Conservation (phyloP, 2,113 vertebrate species). For the Microcebus ravelobensis region DNA sequence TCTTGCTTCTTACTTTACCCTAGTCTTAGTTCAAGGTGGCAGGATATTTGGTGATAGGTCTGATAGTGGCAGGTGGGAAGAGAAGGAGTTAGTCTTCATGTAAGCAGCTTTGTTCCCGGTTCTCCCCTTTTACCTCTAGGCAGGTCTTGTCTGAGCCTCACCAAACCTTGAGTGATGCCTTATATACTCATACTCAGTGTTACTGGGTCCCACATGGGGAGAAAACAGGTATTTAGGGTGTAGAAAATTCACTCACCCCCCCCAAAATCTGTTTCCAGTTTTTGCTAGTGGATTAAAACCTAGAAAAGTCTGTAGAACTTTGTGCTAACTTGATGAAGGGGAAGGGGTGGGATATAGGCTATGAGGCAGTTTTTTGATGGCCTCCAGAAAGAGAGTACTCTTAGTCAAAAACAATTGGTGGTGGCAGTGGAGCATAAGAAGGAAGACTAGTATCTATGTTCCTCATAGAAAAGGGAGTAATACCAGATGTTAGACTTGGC, state of each 20-base stretch:
- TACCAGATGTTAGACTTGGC: background rate
- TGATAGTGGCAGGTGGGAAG: background rate
- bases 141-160: background rate
- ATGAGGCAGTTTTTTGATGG: background rate
- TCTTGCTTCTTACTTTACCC: background rate
- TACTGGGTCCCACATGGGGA: background rate
- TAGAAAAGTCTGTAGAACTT: background rate
- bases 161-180: background rate
- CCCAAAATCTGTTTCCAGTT: background rate
- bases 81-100: background rate
- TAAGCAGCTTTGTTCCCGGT: background rate
- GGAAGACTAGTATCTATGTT: background rate
- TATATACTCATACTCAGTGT: background rate
- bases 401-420: background rate
- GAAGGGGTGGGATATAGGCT: background rate
- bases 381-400: background rate
- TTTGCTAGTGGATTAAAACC: conserved; percentile 25
- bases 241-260: background rate
- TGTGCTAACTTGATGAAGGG: background rate
- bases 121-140: background rate
- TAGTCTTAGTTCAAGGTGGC: background rate
- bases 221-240: background rate
- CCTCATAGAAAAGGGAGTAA: conserved; percentile 6
- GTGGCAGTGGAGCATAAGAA: background rate
- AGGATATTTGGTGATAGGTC: background rate